Percentiles rank a stretch among this genome's conserved stretches.
Evolutionary conservation across 2,888 invertebrate genomes (phyloP).

Genomic region (Apotomis turbidana): DNA sequence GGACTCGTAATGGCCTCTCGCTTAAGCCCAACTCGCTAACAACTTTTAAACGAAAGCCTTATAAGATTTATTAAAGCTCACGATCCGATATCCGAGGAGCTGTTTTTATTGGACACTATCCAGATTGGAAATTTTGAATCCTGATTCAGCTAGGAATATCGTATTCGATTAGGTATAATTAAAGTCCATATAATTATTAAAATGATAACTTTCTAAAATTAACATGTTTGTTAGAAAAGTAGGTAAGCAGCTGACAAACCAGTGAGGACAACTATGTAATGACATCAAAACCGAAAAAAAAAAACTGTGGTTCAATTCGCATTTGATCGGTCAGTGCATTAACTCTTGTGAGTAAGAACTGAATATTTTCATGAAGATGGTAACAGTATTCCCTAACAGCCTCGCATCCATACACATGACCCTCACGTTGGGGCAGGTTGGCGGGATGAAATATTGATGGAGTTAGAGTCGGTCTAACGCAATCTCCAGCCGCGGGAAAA

Average conservation of each 20-base stretch:
- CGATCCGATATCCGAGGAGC: background rate
- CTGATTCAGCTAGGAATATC: background rate
- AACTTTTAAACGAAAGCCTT: background rate
- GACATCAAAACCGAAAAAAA: no score
- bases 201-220: no score
- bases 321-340: no score
- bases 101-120: background rate
- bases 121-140: background rate
- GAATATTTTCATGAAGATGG: no score
- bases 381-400: background rate
- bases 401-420: slow-evolving; percentile 46
- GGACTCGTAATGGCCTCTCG: background rate
- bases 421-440: slow-evolving; percentile 52
- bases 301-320: no score
- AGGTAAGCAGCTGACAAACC: no score
- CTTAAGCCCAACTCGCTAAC: slow-evolving; percentile 6
- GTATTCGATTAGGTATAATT: no score
- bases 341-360: no score
- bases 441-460: slow-evolving; percentile 70
- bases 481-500: slow-evolving; percentile 22
- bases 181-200: no score
- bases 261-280: no score
- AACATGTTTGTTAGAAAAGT: no score
- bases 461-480: slow-evolving; percentile 47
- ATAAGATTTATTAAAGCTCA: background rate